Percentiles rank a stretch among this genome's conserved stretches.
phyloP scores from a whole-genome alignment of 2,797 vertebrate genomes.

The Salarias fasciatus region DNA sequence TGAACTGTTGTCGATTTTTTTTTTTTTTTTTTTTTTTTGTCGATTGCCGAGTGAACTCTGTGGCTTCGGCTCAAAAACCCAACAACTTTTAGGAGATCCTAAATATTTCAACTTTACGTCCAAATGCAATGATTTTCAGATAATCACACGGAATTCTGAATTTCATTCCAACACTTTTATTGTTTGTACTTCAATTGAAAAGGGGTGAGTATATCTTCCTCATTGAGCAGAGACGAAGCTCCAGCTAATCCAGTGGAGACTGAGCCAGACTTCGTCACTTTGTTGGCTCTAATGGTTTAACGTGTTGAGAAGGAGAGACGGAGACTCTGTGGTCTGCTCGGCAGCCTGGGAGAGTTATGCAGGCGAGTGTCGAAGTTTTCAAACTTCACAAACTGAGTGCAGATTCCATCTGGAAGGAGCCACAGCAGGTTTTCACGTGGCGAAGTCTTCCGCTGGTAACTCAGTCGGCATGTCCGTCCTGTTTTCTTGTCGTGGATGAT shows the following conservation, averaged over 20 bases:
- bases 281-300: too few species aligned
- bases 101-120: too few species aligned
- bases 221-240: too few species aligned
- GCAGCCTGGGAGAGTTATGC: neutral
- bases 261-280: neutral
- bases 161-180: too few species aligned
- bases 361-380: neutral
- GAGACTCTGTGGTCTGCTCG: neutral
- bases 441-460: neutral
- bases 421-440: neutral
- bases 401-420: neutral
- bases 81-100: too few species aligned
- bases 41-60: too few species aligned
- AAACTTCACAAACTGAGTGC: neutral
- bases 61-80: too few species aligned
- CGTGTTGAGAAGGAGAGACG: neutral
- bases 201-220: too few species aligned
- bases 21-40: too few species aligned
- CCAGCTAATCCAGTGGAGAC: too few species aligned
- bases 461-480: neutral
- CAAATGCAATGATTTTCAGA: neutral
- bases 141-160: neutral
- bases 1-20: too few species aligned
- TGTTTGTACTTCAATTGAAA: too few species aligned
- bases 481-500: neutral